Evolutionary conservation across 1,140 invertebrate species (phyloP).

Genomic region (Conus betulinus): DNA sequence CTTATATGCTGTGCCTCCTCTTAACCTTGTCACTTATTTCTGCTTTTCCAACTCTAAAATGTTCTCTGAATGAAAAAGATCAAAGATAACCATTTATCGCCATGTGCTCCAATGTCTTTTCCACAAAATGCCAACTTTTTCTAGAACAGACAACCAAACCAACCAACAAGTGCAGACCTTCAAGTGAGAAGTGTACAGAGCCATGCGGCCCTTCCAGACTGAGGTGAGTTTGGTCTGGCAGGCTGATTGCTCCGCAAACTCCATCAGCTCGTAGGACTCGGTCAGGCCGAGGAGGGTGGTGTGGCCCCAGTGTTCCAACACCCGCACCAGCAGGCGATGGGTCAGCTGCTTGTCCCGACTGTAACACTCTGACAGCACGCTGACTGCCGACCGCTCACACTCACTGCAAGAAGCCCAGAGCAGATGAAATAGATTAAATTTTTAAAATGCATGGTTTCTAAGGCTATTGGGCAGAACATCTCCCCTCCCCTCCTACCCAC

Average conservation of each 20-base stretch:
- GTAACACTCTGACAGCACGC: constrained; percentile 71
- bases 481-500: no score
- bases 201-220: constrained; percentile 73
- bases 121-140: no score
- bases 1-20: no score
- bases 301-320: constrained; percentile 58
- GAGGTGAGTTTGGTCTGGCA: constrained; percentile 72
- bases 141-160: no score
- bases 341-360: constrained; percentile 61
- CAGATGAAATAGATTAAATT: no score
- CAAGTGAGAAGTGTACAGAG: constrained; percentile 66
- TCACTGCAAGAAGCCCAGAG: constrained; percentile 62
- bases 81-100: no score
- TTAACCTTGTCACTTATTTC: no score
- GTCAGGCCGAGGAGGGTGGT: constrained; percentile 67
- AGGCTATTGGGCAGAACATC: not conserved
- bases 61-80: no score
- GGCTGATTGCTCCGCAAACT: constrained; percentile 71
- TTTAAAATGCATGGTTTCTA: no score
- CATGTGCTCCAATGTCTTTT: no score
- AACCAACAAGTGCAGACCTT: no score
- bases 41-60: no score
- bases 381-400: constrained; percentile 69
- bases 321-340: constrained; percentile 61
- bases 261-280: constrained; percentile 66